phyloP scores from a whole-genome alignment of 1,140 invertebrate genomes.

The Orchestia grillus region DNA sequence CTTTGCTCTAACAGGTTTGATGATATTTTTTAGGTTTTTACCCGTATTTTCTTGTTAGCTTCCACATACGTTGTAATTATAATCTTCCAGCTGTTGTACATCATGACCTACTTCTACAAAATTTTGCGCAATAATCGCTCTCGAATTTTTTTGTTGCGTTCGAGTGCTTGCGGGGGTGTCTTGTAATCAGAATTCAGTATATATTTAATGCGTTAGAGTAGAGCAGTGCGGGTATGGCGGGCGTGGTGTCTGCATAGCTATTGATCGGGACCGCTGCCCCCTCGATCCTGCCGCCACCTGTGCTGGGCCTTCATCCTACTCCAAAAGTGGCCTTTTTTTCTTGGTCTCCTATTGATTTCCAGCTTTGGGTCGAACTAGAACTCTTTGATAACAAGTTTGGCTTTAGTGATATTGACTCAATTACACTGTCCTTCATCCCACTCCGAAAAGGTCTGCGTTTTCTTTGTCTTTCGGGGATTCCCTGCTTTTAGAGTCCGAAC shows the following conservation, averaged over 20 bases:
- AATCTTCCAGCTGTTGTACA: not conserved
- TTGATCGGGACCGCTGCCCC: not conserved
- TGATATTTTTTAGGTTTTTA: not conserved
- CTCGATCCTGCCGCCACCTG: conserved; percentile 7
- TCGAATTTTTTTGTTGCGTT: not conserved
- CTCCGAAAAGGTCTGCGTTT: too few species aligned
- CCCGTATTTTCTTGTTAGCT: not conserved
- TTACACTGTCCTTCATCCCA: too few species aligned
- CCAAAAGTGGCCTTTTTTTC: not conserved
- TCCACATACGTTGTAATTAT: not conserved
- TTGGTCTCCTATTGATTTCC: not conserved
- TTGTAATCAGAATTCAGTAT: not conserved
- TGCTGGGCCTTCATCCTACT: not conserved
- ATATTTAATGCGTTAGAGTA: not conserved
- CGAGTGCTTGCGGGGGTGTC: not conserved
- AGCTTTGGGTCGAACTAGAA: too few species aligned
- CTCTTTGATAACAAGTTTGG: too few species aligned
- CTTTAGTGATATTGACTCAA: too few species aligned
- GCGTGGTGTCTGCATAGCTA: conserved; percentile 28
- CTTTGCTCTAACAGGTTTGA: not conserved
- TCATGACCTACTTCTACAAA: not conserved
- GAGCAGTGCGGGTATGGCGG: not conserved
- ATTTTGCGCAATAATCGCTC: not conserved
- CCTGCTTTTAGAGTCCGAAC: not conserved
- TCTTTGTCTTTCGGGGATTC: not conserved